A percentile compares a stretch with the other conserved stretches of the same genome.
Evolutionary conservation across 2,888 invertebrate genomes (phyloP).

Genomic region (Cybosia mesomella): DNA sequence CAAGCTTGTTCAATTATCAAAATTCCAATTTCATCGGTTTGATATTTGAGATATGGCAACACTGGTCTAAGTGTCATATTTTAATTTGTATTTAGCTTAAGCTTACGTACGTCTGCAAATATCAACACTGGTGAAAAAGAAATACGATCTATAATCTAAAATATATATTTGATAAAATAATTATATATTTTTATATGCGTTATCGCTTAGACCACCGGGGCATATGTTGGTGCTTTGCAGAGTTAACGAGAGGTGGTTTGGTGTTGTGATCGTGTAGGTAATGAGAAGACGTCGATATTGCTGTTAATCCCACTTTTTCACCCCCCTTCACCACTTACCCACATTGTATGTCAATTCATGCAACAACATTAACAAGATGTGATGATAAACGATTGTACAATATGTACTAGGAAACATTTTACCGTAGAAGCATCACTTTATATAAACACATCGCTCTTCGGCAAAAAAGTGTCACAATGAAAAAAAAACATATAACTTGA

Average conservation of each 20-base stretch:
- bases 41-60: conserved; percentile 33
- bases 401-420: conserved; percentile 18
- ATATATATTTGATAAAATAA: conserved; percentile 52
- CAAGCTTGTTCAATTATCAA: conserved; percentile 50
- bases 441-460: too few species aligned
- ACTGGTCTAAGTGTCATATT: conserved; percentile 11
- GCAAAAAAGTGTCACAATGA: too few species aligned
- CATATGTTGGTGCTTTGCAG: conserved; percentile 81
- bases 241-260: conserved; percentile 61
- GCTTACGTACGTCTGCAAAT: conserved; percentile 11
- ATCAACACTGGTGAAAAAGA: conserved; percentile 12
- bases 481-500: too few species aligned
- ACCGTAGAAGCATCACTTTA: conserved; percentile 26
- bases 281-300: conserved; percentile 44
- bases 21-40: conserved; percentile 32
- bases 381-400: neutral
- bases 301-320: conserved; percentile 17
- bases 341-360: conserved; percentile 42
- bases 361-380: conserved; percentile 19
- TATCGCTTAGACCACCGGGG: conserved; percentile 79
- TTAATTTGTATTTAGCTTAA: conserved; percentile 13
- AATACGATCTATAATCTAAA: conserved; percentile 36
- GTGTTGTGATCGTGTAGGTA: conserved; percentile 69
- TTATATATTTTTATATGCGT: conserved; percentile 56
- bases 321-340: conserved; percentile 30